Percentiles rank a stretch among this genome's conserved stretches.
phyloP scores from a whole-genome alignment of 2,888 invertebrate species.

The Drosophila formosana region DNA sequence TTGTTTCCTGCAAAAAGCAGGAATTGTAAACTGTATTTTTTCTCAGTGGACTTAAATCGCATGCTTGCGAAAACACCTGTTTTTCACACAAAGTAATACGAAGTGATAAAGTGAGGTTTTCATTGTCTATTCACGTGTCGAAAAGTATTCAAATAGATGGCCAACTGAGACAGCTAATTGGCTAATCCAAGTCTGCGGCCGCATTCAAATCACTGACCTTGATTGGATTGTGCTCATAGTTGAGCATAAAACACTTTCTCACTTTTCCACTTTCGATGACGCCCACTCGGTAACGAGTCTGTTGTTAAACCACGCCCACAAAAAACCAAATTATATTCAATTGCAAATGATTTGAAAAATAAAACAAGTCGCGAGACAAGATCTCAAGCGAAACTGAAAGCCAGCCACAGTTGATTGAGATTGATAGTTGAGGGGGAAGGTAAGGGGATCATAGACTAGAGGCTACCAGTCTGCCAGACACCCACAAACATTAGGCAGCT shows the following conservation, averaged over 20 bases:
- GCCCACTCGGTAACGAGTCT: slow-evolving; percentile 29
- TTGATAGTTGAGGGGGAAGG: slow-evolving; percentile 48
- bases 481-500: slow-evolving; percentile 40
- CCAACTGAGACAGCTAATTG: slow-evolving; percentile 10
- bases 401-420: slow-evolving; percentile 59
- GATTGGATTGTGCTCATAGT: slow-evolving; percentile 21
- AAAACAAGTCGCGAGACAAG: slow-evolving; percentile 49
- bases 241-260: slow-evolving; percentile 13
- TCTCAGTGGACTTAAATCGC: too few relatives aligned
- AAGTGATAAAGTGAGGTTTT: neutral
- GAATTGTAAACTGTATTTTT: too few relatives aligned
- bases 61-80: too few relatives aligned
- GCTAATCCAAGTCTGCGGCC: slow-evolving; percentile 16
- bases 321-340: slow-evolving; percentile 57
- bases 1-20: too few relatives aligned
- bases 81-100: neutral
- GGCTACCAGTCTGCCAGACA: slow-evolving; percentile 16
- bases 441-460: neutral
- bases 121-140: neutral
- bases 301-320: slow-evolving; percentile 40
- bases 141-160: neutral
- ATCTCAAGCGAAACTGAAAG: slow-evolving; percentile 64
- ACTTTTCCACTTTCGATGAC: slow-evolving; percentile 46
- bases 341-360: slow-evolving; percentile 57
- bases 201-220: slow-evolving; percentile 32